A percentile compares a stretch with the other conserved stretches of the same genome.
These are phyloP conservation scores for Tricholaema leucomelas DNA, from an alignment of 2,113 vertebrate species.

Conservation along the genomic window DNA sequence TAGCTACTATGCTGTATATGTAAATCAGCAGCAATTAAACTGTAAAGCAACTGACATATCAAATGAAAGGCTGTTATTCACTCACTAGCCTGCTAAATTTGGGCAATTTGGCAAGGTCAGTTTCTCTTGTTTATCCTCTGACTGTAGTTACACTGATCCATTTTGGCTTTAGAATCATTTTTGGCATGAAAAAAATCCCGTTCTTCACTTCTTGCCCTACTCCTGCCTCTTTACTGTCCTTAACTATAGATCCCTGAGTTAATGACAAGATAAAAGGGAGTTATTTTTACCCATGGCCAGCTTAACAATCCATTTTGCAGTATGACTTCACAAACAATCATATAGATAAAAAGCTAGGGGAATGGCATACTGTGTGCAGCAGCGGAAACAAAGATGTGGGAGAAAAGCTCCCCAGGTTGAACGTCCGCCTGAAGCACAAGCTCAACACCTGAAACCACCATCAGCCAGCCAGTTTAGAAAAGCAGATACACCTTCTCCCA, in stretches of 20 bases:
- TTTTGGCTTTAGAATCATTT: not conserved
- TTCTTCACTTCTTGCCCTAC: not conserved
- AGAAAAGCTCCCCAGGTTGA: not conserved
- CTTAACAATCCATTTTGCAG: not conserved
- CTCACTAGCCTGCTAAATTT: not conserved
- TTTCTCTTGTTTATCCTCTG: not conserved
- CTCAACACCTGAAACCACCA: not conserved
- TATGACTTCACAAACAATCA: not conserved
- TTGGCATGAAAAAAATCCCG: not conserved
- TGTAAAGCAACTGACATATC: not conserved
- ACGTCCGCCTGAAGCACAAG: not conserved
- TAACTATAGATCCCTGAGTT: not conserved
- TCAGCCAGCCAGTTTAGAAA: not conserved
- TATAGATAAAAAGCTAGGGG: not conserved
- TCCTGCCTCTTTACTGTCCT: not conserved
- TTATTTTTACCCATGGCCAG: not conserved
- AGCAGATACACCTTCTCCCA: not conserved
- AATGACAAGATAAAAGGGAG: not conserved
- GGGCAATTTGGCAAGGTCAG: not conserved
- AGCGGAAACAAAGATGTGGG: not conserved
- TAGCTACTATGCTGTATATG: not conserved
- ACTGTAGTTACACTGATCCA: not conserved
- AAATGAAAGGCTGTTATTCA: not conserved
- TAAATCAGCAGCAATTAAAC: not conserved
- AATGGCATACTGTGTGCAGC: not conserved